Percentiles rank a stretch among this genome's conserved stretches.
These are phyloP conservation scores for Trichopoda pennipes DNA, from an alignment of 2,888 invertebrate genomes.

Conservation along the genomic window DNA sequence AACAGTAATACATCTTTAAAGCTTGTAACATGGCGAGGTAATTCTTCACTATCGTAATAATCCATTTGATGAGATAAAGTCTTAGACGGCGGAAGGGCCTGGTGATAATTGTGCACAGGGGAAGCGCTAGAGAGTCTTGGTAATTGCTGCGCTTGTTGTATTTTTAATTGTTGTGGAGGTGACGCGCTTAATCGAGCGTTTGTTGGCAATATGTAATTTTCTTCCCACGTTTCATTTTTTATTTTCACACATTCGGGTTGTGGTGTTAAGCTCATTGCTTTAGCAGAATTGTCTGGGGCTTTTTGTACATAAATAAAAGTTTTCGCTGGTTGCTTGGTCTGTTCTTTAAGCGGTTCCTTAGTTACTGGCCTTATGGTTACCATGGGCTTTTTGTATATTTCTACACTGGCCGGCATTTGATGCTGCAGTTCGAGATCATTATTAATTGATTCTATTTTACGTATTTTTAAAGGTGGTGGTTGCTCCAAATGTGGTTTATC, in stretches of 20 bases:
- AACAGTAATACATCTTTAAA: slow-evolving; percentile 76
- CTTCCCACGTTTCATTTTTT: slow-evolving; percentile 23
- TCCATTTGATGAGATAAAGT: slow-evolving; percentile 30
- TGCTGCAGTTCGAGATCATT: slow-evolving; percentile 55
- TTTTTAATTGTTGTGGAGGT: slow-evolving; percentile 1
- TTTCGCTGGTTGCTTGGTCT: background rate
- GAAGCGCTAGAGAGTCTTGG: background rate
- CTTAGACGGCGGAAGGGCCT: background rate
- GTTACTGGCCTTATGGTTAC: background rate
- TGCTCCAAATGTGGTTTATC: slow-evolving; percentile 58
- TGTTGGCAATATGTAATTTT: slow-evolving; percentile 41
- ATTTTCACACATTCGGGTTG: slow-evolving; percentile 6
- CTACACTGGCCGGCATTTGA: slow-evolving; percentile 41
- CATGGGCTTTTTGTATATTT: background rate
- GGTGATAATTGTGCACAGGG: background rate
- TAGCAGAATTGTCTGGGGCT: background rate
- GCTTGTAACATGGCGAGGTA: slow-evolving; percentile 72
- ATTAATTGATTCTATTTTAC: slow-evolving; percentile 72
- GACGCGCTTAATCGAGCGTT: background rate
- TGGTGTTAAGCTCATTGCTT: slow-evolving; percentile 4
- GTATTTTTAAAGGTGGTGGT: slow-evolving; percentile 72
- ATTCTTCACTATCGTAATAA: slow-evolving; percentile 61
- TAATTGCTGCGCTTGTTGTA: slow-evolving; percentile 10
- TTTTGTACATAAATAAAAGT: slow-evolving; percentile 34
- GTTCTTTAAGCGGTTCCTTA: slow-evolving; percentile 7